Conservation (phyloP, 2,113 vertebrate species). For the Hiodon tergisus region DNA sequence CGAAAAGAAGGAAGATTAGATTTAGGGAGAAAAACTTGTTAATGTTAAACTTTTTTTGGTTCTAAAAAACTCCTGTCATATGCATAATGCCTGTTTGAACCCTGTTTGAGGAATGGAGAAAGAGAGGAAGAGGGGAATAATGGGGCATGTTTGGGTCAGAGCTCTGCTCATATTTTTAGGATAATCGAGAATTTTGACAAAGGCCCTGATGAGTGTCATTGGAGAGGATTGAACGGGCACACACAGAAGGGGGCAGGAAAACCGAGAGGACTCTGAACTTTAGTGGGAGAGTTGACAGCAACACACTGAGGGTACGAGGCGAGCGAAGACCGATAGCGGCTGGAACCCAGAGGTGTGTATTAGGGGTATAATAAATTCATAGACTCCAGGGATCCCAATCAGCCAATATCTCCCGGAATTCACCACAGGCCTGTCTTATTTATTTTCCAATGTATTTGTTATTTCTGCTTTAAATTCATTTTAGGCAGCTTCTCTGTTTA, state of each 20-base stretch:
- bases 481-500: conserved; percentile 9
- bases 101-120: background rate
- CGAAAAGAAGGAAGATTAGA: background rate
- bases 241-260: background rate
- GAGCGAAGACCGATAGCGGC: background rate
- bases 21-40: background rate
- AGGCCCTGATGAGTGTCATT: background rate
- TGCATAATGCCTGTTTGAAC: too few relatives aligned
- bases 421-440: conserved; percentile 49
- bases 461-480: conserved; percentile 38
- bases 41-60: background rate
- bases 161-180: background rate
- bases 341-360: background rate
- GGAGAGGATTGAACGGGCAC: background rate
- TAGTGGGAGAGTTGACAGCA: too few relatives aligned
- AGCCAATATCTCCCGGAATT: conserved; percentile 48
- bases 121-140: background rate
- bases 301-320: background rate
- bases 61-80: too few relatives aligned
- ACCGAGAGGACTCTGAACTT: background rate
- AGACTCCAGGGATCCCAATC: conserved; percentile 45
- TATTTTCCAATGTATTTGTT: conserved; percentile 48
- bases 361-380: conserved; percentile 54
- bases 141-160: background rate
- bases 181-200: background rate